phyloP scores from a whole-genome alignment of 2,797 vertebrate genomes.

The Pangasius macronema region DNA sequence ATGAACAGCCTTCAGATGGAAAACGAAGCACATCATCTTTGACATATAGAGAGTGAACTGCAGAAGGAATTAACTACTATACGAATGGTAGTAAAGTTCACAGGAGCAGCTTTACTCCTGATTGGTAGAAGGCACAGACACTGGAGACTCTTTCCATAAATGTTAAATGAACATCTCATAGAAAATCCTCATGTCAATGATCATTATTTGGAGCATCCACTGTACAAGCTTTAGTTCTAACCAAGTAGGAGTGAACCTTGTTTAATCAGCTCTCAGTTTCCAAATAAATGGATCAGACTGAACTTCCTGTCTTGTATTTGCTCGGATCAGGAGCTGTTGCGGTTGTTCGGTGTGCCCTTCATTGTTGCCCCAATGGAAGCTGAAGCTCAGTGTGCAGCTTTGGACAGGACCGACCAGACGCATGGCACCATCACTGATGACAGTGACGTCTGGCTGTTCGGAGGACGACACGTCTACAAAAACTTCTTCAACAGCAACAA shows the following conservation, averaged over 20 bases:
- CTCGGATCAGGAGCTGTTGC: conserved; percentile 84
- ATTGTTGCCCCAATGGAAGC: conserved; percentile 94
- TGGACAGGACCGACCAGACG: conserved; percentile 90
- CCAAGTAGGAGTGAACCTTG: background rate
- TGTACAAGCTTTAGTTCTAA: no score
- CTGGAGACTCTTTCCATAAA: no score
- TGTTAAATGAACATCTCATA: background rate
- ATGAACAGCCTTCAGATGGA: background rate
- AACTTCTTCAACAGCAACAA: conserved; percentile 96
- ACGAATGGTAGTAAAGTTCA: background rate
- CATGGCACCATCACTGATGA: conserved; percentile 97
- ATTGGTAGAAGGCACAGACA: background rate
- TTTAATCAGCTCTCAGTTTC: background rate
- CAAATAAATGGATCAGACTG: background rate
- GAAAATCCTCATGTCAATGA: background rate
- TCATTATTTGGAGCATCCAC: background rate
- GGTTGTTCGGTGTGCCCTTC: conserved; percentile 90
- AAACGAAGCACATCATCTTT: background rate
- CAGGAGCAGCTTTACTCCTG: background rate
- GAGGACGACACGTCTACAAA: conserved; percentile 93
- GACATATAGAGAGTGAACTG: background rate
- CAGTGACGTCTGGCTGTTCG: conserved; percentile 97
- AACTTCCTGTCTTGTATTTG: background rate
- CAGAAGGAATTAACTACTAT: background rate
- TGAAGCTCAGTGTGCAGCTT: conserved; percentile 90